Conservation (phyloP, 2,113 vertebrate genomes). For the Epinephelus fuscoguttatus region DNA sequence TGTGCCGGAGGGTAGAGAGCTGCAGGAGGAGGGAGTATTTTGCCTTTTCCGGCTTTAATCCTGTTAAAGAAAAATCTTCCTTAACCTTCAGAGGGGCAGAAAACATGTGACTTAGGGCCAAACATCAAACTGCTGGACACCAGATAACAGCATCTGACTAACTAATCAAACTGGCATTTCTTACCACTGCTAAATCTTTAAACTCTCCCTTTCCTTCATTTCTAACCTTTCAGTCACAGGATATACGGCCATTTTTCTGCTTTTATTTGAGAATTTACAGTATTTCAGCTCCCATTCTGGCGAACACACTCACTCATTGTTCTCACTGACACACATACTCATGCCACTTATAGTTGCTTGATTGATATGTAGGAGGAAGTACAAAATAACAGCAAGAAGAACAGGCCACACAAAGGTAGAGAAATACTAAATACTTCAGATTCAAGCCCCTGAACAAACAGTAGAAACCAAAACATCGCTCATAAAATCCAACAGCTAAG, state of each 20-base stretch:
- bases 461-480: slow-evolving; percentile 45
- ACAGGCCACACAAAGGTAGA: slow-evolving; percentile 79
- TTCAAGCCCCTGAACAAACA: slow-evolving; percentile 59
- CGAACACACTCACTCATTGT: slow-evolving; percentile 37
- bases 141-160: too few species aligned
- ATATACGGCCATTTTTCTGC: not conserved
- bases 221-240: rapidly evolving
- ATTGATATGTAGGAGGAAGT: slow-evolving; percentile 78
- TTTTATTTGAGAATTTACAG: slow-evolving; percentile 60
- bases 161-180: not conserved
- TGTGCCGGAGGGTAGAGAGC: too few species aligned
- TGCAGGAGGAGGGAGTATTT: too few species aligned
- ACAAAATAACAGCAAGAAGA: slow-evolving; percentile 71
- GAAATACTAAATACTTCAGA: slow-evolving; percentile 64
- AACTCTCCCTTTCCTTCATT: not conserved
- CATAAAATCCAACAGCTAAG: slow-evolving; percentile 30
- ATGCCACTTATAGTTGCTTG: slow-evolving; percentile 55
- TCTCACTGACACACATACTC: slow-evolving; percentile 46
- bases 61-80: too few species aligned
- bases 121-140: too few species aligned
- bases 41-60: too few species aligned
- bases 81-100: too few species aligned
- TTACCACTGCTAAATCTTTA: not conserved
- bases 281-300: slow-evolving; percentile 30
- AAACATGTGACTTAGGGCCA: too few species aligned